Base-by-base conservation (phyloP, 2,113 vertebrate species). In the Tympanuchus pallidicinctus region DNA sequence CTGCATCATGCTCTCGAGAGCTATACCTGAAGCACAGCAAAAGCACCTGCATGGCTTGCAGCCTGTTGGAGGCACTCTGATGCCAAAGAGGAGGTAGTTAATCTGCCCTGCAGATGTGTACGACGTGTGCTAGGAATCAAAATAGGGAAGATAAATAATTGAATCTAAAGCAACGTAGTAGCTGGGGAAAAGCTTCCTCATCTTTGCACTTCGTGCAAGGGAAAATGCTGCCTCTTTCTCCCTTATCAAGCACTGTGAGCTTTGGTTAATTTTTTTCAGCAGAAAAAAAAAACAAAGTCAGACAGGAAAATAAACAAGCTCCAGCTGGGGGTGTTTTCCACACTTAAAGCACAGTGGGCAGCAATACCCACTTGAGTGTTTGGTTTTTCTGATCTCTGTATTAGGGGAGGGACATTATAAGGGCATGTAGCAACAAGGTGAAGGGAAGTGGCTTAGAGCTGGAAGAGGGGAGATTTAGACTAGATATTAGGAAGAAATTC, bases 261-360 rank as follows among this genome's bases (percentile, higher is more conserved):
- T 82, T 91, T 3, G 4, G 63, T 76, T 66, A 52, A 25, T 73
- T 43, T 28, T 67, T 67, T 92, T 47, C n/a, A 71, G 40, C 52
- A 83, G 70, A 94, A 89, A 89, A 87, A 87, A 63, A 42, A 50
- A 84, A 30, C 65, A 71, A n/a, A 42, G 61, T 66, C 24, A 43
- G 43, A n/a, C 47, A 80, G 75, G 89, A 94, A 91, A 64, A 89
- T 50, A 88, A 94, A 91, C 2, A 19, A 86, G 71, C 64, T 89
- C 45, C 48, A 92, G 21, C n/a, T 89, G 72, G 45, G 20, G 16
- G n/a, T 67, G 65, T 2, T 94, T 65, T 66, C 87, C 69, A 16
- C 38, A 28, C 74, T 91, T 92, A 86, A 83, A 88, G 47, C 47
- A 61, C 47, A 74, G 61, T 65, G 32, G 36, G 69, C 80, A 85